Conservation (phyloP, 2,888 invertebrate genomes). For the Temnothorax rugatulus region DNA sequence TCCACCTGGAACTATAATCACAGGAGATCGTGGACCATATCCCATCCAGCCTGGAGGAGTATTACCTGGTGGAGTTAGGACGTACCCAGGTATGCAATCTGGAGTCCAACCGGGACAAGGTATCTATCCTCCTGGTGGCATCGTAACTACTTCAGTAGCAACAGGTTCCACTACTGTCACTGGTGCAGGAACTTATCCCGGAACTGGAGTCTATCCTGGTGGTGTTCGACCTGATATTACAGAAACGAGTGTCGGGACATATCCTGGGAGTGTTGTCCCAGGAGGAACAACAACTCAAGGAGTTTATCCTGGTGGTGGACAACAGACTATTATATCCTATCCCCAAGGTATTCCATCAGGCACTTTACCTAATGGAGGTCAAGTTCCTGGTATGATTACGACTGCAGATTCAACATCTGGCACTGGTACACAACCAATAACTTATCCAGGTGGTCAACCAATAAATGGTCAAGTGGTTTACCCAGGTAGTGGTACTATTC, state of each 20-base stretch:
- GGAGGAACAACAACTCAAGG: slow-evolving; percentile 50
- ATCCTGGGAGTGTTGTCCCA: slow-evolving; percentile 49
- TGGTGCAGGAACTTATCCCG: slow-evolving; percentile 52
- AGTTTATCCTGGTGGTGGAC: slow-evolving; percentile 48
- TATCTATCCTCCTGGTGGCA: slow-evolving; percentile 45
- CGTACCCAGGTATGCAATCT: slow-evolving; percentile 59
- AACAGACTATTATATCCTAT: slow-evolving; percentile 22
- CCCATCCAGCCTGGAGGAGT: slow-evolving; percentile 59
- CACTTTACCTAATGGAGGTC: slow-evolving; percentile 20
- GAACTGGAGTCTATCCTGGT: slow-evolving; percentile 56
- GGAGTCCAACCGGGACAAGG: slow-evolving; percentile 46
- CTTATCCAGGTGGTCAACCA: slow-evolving; percentile 54
- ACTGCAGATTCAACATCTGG: slow-evolving; percentile 39
- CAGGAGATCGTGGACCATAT: slow-evolving; percentile 54
- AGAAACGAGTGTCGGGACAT: slow-evolving; percentile 52
- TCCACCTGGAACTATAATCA: slow-evolving; percentile 57
- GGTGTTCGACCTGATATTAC: slow-evolving; percentile 16
- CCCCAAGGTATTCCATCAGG: slow-evolving; percentile 53
- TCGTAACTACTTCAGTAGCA: slow-evolving; percentile 44
- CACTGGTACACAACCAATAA: slow-evolving; percentile 29
- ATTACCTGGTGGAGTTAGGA: slow-evolving; percentile 59
- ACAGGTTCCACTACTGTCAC: slow-evolving; percentile 38
- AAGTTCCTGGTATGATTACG: slow-evolving; percentile 53
- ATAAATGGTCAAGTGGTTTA: slow-evolving; percentile 15
- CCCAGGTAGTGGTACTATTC: slow-evolving; percentile 48